Evolutionary conservation across 2,113 vertebrate genomes (phyloP).

Genomic region (Odontophorus gujanensis): DNA sequence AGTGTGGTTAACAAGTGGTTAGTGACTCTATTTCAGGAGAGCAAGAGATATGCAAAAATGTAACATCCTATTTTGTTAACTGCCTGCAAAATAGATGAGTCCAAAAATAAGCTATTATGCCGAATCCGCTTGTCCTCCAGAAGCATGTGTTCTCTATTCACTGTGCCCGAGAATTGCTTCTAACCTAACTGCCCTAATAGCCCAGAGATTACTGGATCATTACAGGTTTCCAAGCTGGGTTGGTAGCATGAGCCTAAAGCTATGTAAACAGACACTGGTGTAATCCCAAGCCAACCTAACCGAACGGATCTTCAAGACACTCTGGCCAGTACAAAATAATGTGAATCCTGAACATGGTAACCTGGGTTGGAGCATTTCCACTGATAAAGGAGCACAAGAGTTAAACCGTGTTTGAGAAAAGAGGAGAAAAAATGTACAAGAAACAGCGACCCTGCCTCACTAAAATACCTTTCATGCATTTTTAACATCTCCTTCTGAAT

Average conservation of each 20-base stretch:
- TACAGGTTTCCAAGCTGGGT: constrained; percentile 47
- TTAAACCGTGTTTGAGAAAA: not conserved
- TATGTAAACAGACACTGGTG: constrained; percentile 39
- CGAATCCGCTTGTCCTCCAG: constrained; percentile 59
- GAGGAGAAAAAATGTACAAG: constrained; percentile 13
- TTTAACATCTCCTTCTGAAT: constrained; percentile 49
- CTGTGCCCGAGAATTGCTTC: constrained; percentile 37
- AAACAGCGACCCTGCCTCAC: not conserved
- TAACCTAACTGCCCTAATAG: constrained; percentile 62
- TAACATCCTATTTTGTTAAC: constrained; percentile 72
- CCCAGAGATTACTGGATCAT: constrained; percentile 63
- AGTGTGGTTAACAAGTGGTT: constrained; percentile 82
- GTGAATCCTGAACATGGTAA: not conserved
- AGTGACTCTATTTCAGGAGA: constrained; percentile 72
- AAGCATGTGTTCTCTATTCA: constrained; percentile 56
- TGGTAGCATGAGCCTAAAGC: constrained; percentile 50
- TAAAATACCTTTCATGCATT: constrained; percentile 56
- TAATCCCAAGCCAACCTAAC: not conserved
- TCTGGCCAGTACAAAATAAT: not conserved
- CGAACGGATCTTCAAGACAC: constrained; percentile 11
- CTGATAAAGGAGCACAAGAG: constrained; percentile 27
- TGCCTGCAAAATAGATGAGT: constrained; percentile 63
- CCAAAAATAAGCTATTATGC: constrained; percentile 46
- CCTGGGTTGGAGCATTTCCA: not conserved
- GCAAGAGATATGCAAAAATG: constrained; percentile 69